phyloP scores from a whole-genome alignment of 1,140 invertebrate species.

The Hirudo medicinalis region DNA sequence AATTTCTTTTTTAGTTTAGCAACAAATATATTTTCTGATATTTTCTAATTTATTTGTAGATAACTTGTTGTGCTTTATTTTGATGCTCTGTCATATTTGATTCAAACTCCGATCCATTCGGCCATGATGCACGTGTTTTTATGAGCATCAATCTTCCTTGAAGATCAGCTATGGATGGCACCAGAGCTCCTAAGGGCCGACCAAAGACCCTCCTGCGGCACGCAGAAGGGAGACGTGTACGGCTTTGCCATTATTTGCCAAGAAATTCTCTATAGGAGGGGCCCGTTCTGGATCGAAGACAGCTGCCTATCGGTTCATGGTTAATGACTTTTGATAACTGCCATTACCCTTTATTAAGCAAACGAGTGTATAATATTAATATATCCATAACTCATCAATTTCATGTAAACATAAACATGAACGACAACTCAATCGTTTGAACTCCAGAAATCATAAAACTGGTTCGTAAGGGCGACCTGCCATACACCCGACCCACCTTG shows the following conservation, averaged over 20 bases:
- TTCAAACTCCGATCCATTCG: too few species aligned
- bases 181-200: slow-evolving; percentile 29
- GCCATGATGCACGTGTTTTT: too few species aligned
- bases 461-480: slow-evolving; percentile 3
- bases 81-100: too few species aligned
- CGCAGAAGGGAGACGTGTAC: slow-evolving; percentile 77
- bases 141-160: neutral
- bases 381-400: too few species aligned
- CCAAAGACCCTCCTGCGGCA: slow-evolving; percentile 41
- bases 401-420: too few species aligned
- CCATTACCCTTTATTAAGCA: too few species aligned
- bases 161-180: slow-evolving; percentile 54
- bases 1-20: too few species aligned
- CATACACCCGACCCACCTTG: slow-evolving; percentile 13
- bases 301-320: neutral
- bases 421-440: too few species aligned
- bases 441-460: slow-evolving; percentile 16
- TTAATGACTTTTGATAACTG: neutral
- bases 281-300: slow-evolving; percentile 52
- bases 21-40: too few species aligned
- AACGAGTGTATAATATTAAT: too few species aligned
- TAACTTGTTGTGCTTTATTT: too few species aligned
- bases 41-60: too few species aligned
- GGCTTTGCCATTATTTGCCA: slow-evolving; percentile 78
- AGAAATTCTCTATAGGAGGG: slow-evolving; percentile 54